phyloP scores from a whole-genome alignment of 1,140 invertebrate species.

The Apis florea region DNA sequence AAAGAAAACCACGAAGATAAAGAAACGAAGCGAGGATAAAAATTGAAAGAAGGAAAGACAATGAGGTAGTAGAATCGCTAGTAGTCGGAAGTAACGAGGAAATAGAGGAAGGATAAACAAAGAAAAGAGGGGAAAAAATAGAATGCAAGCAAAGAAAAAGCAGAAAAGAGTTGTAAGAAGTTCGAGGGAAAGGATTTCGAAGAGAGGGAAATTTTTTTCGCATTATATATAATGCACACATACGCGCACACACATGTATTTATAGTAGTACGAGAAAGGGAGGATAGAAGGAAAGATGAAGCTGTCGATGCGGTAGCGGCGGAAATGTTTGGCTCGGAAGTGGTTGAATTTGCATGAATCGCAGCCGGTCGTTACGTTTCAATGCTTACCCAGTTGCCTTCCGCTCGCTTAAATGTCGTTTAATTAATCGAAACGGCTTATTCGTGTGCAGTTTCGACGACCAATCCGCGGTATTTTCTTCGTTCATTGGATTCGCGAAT shows the following conservation, averaged over 20 bases:
- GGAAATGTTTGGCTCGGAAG: slow-evolving; percentile 60
- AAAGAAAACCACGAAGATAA: not conserved
- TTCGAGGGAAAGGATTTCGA: not conserved
- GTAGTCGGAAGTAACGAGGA: not conserved
- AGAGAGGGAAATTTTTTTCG: not conserved
- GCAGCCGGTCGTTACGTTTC: slow-evolving; percentile 63
- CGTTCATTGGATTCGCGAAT: not conserved
- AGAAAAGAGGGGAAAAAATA: not conserved
- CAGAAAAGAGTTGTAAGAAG: not conserved
- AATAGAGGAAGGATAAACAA: not conserved
- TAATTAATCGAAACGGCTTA: slow-evolving; percentile 64
- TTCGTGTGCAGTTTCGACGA: slow-evolving; percentile 44
- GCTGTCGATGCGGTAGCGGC: not conserved
- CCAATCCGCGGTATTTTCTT: slow-evolving; percentile 24
- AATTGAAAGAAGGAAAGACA: not conserved
- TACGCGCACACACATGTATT: no score
- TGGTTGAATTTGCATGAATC: slow-evolving; percentile 68
- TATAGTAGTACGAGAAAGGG: no score
- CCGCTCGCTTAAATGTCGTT: slow-evolving; percentile 63
- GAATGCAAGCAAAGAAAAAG: not conserved
- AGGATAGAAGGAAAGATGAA: not conserved
- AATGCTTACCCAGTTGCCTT: slow-evolving; percentile 54
- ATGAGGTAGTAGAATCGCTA: no score
- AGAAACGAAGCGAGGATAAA: not conserved
- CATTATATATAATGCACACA: not conserved